These are phyloP conservation scores for Procapra przewalskii DNA, from an alignment of 2,113 vertebrate genomes.

Conservation along the genomic window DNA sequence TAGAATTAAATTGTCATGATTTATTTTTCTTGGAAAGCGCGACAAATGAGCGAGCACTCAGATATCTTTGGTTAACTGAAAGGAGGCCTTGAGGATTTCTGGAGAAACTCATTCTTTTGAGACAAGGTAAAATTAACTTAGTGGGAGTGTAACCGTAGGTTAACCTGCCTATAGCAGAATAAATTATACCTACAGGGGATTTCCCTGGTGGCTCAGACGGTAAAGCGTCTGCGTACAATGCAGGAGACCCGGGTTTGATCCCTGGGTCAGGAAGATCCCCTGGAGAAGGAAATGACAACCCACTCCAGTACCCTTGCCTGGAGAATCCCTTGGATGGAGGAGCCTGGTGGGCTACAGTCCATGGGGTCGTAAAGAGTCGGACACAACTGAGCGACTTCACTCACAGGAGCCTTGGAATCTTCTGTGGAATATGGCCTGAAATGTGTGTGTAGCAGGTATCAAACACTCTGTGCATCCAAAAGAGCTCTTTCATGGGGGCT, in stretches of 20 bases:
- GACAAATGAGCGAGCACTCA: conserved; percentile 31
- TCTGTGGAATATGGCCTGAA: background rate
- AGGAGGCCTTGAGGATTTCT: background rate
- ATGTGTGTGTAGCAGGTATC: background rate
- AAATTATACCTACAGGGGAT: background rate
- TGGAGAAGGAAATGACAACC: too few relatives aligned
- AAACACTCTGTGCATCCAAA: background rate
- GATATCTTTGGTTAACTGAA: background rate
- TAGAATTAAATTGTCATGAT: conserved; percentile 31
- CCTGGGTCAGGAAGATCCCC: too few relatives aligned
- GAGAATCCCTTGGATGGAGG: too few relatives aligned
- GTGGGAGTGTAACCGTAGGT: background rate
- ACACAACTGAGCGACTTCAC: too few relatives aligned
- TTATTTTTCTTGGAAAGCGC: conserved; percentile 42
- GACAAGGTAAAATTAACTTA: background rate
- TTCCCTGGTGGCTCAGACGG: too few relatives aligned
- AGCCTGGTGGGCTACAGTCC: too few relatives aligned
- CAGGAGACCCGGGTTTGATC: rapidly evolving
- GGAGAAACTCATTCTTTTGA: conserved; percentile 2
- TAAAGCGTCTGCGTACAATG: too few relatives aligned
- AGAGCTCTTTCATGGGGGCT: background rate
- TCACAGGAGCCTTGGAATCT: background rate
- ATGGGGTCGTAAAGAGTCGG: too few relatives aligned
- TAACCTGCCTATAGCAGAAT: background rate
- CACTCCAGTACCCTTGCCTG: too few relatives aligned